Evolutionary conservation across 2,113 vertebrate genomes (phyloP), one percentile per base, ranked within the genome.

Genomic region (Melanocharis versteri): DNA sequence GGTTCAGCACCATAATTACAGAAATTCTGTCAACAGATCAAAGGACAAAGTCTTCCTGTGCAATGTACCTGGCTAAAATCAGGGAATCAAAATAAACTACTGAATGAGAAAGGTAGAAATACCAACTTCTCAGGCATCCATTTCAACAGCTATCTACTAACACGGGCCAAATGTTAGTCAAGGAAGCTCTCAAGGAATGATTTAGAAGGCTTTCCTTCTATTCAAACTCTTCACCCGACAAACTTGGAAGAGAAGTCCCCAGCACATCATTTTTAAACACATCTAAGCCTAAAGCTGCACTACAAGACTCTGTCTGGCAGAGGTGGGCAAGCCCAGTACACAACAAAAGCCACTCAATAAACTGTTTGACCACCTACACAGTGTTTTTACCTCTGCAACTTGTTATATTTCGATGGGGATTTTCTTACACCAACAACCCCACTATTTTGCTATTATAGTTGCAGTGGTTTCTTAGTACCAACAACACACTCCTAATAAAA

Each of bases 41-140:
- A 94, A 94, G 95, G 79, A 97, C 89, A 96, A 97, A 98, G 98
- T 99, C 98, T 99, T 99, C 99, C 99, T 99, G 99, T 99, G 98
- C 98, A 99, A 99, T 99, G 98, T 97, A 98, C 99, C 98, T 99
- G 98, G 98, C 97, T 98, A 98, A 98, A 99, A 98, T 98, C 93
- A 97, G 95, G 98, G 98, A 98, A 98, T 98, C 96, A 98, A 98
- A 98, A 97, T 64, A 98, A 98, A 98, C 96, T 97, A 98, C 98
- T 98, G 97, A 98, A 99, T 98, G 98, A 98, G 97, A 98, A 98
- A 97, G 98, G 99, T 99, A 99, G 99, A 99, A 99, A 99, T 99
- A 99, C 99, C 99, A 98, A 98, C 98, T 98, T 98, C 97, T 99
- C 98, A 98, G 99, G 99, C 99, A 99, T 99, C 99, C 99, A 99